phyloP scores from a whole-genome alignment of 1,140 invertebrate species.

The Catajapyx aquilonaris region DNA sequence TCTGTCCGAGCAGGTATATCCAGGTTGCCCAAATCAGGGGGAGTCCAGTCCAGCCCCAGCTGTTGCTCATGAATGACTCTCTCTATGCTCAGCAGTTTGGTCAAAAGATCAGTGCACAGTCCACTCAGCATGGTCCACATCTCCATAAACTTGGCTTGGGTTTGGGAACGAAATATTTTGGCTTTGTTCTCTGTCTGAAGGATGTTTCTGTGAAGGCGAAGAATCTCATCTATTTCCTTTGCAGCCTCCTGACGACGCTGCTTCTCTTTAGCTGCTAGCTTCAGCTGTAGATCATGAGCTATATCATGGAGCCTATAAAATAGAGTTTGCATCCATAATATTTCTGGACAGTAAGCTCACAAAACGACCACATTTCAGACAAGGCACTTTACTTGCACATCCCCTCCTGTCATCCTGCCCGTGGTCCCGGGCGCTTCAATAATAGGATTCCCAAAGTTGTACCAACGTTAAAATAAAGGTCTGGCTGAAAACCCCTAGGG shows the following conservation, averaged over 20 bases:
- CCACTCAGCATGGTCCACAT: constrained; percentile 51
- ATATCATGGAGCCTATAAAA: constrained; percentile 42
- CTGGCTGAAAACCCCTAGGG: too few relatives aligned
- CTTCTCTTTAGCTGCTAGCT: constrained; percentile 34
- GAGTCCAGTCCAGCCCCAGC: constrained; percentile 35
- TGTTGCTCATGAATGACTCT: constrained; percentile 42
- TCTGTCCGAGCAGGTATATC: constrained; percentile 18
- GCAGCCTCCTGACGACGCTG: constrained; percentile 29
- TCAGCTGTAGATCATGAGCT: constrained; percentile 35
- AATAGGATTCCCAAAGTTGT: too few relatives aligned
- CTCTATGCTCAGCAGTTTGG: constrained; percentile 38
- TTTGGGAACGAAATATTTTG: constrained; percentile 38
- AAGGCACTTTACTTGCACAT: too few relatives aligned
- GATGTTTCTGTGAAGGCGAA: constrained; percentile 37
- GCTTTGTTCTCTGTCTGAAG: constrained; percentile 39
- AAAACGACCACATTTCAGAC: too few relatives aligned
- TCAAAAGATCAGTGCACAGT: too few relatives aligned
- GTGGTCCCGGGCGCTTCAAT: too few relatives aligned
- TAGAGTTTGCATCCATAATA: too few relatives aligned
- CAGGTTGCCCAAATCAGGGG: constrained; percentile 19
- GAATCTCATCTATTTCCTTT: constrained; percentile 32
- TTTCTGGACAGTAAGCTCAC: too few relatives aligned
- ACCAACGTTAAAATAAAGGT: too few relatives aligned
- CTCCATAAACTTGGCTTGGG: constrained; percentile 25
- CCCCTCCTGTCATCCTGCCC: too few relatives aligned